These are phyloP conservation scores for Pelecanoides urinatrix DNA, from an alignment of 2,113 vertebrate species.

Conservation along the genomic window DNA sequence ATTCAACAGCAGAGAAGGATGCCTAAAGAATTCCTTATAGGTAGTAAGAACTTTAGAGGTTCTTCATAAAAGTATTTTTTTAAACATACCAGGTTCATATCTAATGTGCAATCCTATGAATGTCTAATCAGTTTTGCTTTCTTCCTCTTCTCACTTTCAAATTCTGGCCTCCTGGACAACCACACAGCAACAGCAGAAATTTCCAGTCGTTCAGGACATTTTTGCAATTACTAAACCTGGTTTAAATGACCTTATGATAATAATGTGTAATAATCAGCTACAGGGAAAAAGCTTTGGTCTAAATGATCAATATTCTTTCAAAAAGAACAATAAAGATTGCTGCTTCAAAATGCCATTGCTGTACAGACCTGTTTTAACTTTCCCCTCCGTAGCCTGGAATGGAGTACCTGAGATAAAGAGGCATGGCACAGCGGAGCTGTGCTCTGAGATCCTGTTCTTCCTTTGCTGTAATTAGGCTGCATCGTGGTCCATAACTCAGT, in stretches of 20 bases:
- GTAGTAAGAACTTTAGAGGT: not conserved
- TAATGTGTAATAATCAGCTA: not conserved
- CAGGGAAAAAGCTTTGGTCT: not conserved
- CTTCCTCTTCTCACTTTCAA: not conserved
- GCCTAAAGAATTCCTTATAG: not conserved
- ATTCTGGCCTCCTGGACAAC: constrained; percentile 15
- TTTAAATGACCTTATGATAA: not conserved
- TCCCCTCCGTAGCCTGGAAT: not conserved
- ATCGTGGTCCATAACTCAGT: not conserved
- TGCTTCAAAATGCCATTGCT: not conserved
- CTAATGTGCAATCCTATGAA: not conserved
- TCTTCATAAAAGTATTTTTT: not conserved
- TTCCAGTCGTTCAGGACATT: not conserved
- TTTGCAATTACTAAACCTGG: not conserved
- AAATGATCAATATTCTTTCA: not conserved
- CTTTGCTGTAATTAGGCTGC: not conserved
- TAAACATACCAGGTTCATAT: not conserved
- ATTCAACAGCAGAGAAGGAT: not conserved
- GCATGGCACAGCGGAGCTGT: not conserved
- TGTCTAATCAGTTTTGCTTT: not conserved
- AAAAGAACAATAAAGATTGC: not conserved
- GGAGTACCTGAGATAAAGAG: not conserved
- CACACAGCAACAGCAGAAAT: not conserved
- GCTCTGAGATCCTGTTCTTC: not conserved
- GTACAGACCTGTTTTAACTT: not conserved